Base-by-base conservation (phyloP, 2,888 invertebrate species). In the Heliconius erato region DNA sequence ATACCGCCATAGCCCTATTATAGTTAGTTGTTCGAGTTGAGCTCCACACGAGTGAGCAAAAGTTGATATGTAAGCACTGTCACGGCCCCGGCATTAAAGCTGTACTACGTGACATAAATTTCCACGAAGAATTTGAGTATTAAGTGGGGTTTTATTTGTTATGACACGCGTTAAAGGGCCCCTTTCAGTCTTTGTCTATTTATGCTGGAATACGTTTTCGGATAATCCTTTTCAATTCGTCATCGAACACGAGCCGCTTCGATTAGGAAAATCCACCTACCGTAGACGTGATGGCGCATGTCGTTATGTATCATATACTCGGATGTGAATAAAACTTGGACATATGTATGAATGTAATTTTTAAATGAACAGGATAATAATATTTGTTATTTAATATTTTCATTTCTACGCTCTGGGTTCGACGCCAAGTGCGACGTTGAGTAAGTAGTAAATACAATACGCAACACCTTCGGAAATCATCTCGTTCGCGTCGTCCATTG, bases 61-160 rank as follows among this genome's bases (percentile, higher is more conserved):
- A 91, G 92, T 92, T 93, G 91, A 92, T 94, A 92, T 90, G 92
- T 94, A 95, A 94, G 95, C 95, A 92, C 87, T 89, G 95, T 93
- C 95, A 95, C 95, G 95, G 91, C 88, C 89, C 86, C 86, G 89
- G 94, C 92, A 95, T 95, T 95, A 95, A 91, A 93, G 92, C 92
- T 94, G 94, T 94, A 93, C 93, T 91, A 92, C 91, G 91, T 91
- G 87, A 94, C 93, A 95, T 95, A 95, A 95, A 95, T 95, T 95
- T 94, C 87, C 91, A 89, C 91, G 90, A 91, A 85, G 91, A 92
- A 94, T 94, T 93, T 92, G 91, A 91, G 92, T 94, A 95, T 94
- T 95, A 95, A 95, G 94, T 94, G 92, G 93, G 93, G 89, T 93
- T 94, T 94, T 94, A 94, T 94, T 95, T 94, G 94, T 94, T 92